Conservation (phyloP, 2,113 vertebrate genomes). For the Diadophis punctatus region DNA sequence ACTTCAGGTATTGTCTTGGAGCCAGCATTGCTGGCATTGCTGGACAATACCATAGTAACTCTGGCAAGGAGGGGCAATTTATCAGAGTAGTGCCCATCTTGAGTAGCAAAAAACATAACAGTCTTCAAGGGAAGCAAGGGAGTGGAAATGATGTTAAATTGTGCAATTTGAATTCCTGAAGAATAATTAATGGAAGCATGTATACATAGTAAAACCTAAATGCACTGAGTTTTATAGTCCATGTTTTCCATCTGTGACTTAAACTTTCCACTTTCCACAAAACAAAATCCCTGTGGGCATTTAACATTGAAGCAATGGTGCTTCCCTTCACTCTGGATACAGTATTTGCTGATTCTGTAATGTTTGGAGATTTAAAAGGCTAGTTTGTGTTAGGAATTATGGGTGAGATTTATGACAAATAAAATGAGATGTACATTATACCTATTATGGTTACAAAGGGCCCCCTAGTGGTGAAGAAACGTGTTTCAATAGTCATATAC, state of each 20-base stretch:
- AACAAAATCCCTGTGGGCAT: neutral
- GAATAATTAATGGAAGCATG: neutral
- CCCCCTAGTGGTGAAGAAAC: slow-evolving; percentile 30
- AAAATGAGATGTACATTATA: rapidly evolving
- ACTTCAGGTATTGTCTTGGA: neutral
- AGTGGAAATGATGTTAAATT: neutral
- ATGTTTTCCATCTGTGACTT: neutral
- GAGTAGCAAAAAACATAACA: neutral
- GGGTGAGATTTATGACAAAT: neutral
- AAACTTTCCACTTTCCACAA: neutral
- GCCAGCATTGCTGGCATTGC: neutral
- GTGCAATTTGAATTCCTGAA: neutral
- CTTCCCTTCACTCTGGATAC: neutral
- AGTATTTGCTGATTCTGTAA: neutral
- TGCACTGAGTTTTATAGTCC: neutral
- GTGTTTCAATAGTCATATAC: neutral
- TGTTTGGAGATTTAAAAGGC: neutral
- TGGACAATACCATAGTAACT: neutral
- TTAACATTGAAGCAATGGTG: neutral
- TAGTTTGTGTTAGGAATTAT: neutral
- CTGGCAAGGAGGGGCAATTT: neutral
- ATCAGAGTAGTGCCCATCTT: neutral
- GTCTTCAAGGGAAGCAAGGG: neutral
- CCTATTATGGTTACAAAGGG: neutral
- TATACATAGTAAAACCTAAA: neutral